Evolutionary conservation across 2,113 vertebrate genomes (phyloP), one percentile per base, ranked within the genome.

Genomic region (Microcebus jonahi): DNA sequence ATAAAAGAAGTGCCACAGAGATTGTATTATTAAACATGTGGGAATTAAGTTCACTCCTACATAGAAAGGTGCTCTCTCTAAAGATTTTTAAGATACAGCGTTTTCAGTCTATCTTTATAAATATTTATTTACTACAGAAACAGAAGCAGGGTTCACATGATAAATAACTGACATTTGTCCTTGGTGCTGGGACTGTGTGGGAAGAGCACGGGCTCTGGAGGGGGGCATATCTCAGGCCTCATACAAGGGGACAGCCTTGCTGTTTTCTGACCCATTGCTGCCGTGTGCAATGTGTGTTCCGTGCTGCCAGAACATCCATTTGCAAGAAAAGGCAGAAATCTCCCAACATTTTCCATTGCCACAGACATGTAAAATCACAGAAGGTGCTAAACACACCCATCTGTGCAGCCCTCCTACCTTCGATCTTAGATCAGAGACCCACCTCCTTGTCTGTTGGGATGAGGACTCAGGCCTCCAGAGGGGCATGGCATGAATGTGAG

Each of bases 401-500:
- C 6, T 39, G 3, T 50, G 9, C 17, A 36, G 63, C 23, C 27
- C 21, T 36, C 27, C 20, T 25, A 42, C 2, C 34, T 53, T 65
- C 63, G 70, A 14, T 55, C 63, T 79, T 21, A 36, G 29, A 36
- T 63, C 34, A 67, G 83, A 8, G 13, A 7, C 17, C 25, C 63
- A 39, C 29, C 70, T 75, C 8, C 7, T 53, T 23, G 5, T 39
- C n/a, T 65, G 21, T 53, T 5, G 36, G 67, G 31, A 11, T 67
- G 55, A 65, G 53, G 27, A 25, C 20, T 11, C 17, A 5, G 77
- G 53, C 45, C 27, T 11, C 20, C 73, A 21, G 53, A 57, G 6
- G 17, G 29, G 12, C 2, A 3, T 5, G 7, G 29, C 3, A 9
- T 10, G 17, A 25, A 12, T 55, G 2, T 29, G 29, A 48, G 8